A percentile compares a stretch with the other conserved stretches of the same genome.
These are phyloP conservation scores for Amphiprion ocellaris DNA, from an alignment of 2,113 vertebrate species.

Conservation along the genomic window DNA sequence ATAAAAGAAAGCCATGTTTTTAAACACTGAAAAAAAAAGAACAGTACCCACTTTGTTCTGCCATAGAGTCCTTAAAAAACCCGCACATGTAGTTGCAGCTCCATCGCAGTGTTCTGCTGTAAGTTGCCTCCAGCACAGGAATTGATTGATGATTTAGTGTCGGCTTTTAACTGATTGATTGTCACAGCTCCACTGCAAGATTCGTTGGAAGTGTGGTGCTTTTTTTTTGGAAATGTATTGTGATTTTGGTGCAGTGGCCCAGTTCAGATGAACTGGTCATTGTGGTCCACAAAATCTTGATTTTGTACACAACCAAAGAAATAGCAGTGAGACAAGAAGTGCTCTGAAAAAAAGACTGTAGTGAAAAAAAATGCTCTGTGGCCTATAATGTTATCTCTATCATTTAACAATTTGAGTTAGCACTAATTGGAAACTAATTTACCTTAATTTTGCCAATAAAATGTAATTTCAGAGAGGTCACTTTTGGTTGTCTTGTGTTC, in stretches of 20 bases:
- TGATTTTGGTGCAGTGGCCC: neutral
- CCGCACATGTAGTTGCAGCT: neutral
- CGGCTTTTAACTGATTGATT: constrained; percentile 3
- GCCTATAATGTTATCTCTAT: too few species aligned
- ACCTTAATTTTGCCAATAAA: too few species aligned
- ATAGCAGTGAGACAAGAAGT: too few species aligned
- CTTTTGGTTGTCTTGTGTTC: too few species aligned
- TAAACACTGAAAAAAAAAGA: too few species aligned
- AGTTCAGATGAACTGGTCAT: neutral
- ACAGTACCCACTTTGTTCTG: too few species aligned
- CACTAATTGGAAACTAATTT: too few species aligned
- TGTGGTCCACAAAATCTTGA: neutral
- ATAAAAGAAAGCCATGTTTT: constrained; percentile 43
- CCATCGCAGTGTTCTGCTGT: neutral
- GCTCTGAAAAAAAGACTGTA: too few species aligned
- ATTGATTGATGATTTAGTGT: neutral
- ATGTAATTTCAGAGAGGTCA: too few species aligned
- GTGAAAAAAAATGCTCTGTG: too few species aligned
- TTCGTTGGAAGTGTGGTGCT: neutral
- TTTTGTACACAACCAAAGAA: neutral
- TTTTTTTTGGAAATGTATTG: neutral
- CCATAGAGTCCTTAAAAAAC: neutral
- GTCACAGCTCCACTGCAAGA: neutral
- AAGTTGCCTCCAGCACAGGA: neutral
- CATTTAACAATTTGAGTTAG: too few species aligned